These are phyloP conservation scores for Caiman crocodilus DNA, from an alignment of 2,797 vertebrate species.

Conservation along the genomic window DNA sequence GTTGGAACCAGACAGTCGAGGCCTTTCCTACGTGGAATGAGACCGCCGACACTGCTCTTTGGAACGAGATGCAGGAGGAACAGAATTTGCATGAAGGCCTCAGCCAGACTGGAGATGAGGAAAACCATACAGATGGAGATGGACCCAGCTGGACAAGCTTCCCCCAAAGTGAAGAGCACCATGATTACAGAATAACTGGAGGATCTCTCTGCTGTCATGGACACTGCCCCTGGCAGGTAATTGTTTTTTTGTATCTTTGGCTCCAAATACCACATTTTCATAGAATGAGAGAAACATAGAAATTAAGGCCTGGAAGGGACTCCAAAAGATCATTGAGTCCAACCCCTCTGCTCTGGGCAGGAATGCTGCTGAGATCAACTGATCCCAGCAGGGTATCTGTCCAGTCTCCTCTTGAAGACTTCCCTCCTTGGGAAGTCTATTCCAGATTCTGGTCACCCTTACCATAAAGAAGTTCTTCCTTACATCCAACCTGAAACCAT, in stretches of 20 bases:
- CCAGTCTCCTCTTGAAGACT: too few relatives aligned
- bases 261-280: neutral
- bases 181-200: neutral
- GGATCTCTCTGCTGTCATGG: conserved; percentile 56
- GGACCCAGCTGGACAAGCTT: rapidly evolving
- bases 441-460: too few relatives aligned
- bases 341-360: too few relatives aligned
- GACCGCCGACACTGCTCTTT: rapidly evolving
- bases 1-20: rapidly evolving
- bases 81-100: rapidly evolving
- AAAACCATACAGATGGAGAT: rapidly evolving
- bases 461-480: too few relatives aligned
- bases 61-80: rapidly evolving
- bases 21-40: neutral
- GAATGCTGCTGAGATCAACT: too few relatives aligned
- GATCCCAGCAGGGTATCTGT: too few relatives aligned
- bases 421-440: too few relatives aligned
- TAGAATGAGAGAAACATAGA: too few relatives aligned
- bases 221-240: conserved; percentile 79
- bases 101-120: neutral
- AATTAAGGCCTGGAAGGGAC: too few relatives aligned
- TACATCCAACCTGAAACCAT: too few relatives aligned
- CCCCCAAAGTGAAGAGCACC: neutral
- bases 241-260: neutral
- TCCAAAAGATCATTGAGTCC: too few relatives aligned